Evolutionary conservation across 2,888 invertebrate genomes (phyloP).

Genomic region (Osedax frankpressi): DNA sequence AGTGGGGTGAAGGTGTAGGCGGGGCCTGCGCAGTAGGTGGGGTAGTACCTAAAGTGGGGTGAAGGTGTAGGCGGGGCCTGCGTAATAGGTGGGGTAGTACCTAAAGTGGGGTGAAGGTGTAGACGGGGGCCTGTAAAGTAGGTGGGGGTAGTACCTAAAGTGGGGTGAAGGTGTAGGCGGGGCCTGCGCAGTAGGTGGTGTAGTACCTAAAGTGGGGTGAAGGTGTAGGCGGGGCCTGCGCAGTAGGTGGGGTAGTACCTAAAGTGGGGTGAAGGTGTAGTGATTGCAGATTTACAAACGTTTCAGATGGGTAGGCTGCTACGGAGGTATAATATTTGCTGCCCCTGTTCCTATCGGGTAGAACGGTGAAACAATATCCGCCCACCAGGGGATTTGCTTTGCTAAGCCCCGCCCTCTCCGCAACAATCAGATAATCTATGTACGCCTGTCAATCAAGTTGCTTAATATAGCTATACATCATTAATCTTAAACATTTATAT

Average conservation of each 20-base stretch:
- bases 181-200: background rate
- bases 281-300: background rate
- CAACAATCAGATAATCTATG: slow-evolving; percentile 26
- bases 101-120: slow-evolving; percentile 27
- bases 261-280: background rate
- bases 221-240: slow-evolving; percentile 28
- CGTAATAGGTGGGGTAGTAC: background rate
- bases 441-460: too few species aligned
- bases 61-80: background rate
- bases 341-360: slow-evolving; percentile 25
- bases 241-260: slow-evolving; percentile 29
- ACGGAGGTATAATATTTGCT: slow-evolving; percentile 26
- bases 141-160: slow-evolving; percentile 27
- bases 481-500: too few species aligned
- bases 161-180: background rate
- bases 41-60: slow-evolving; percentile 24
- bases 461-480: too few species aligned
- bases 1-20: slow-evolving; percentile 28
- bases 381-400: slow-evolving; percentile 21
- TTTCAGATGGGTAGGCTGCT: slow-evolving; percentile 22
- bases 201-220: too few species aligned
- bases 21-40: slow-evolving; percentile 29
- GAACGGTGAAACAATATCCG: slow-evolving; percentile 30
- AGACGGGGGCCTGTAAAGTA: slow-evolving; percentile 29
- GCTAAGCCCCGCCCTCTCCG: too few species aligned